These are phyloP conservation scores for Cantharis rustica DNA, from an alignment of 2,888 invertebrate genomes.

Conservation along the genomic window DNA sequence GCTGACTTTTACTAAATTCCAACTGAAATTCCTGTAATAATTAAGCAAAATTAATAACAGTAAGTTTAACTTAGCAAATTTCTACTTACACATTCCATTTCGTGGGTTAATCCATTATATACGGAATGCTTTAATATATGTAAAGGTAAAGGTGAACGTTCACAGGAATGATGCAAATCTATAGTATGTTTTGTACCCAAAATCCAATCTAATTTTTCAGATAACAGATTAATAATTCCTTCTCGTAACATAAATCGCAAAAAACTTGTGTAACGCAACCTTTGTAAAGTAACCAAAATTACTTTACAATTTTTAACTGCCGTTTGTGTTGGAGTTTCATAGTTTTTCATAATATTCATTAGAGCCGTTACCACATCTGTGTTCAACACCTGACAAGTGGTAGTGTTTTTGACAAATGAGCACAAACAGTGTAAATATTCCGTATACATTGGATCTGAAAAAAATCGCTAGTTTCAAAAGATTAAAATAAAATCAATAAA, in stretches of 20 bases:
- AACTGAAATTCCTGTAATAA: neutral
- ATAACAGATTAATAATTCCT: conserved; percentile 43
- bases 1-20: neutral
- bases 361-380: conserved; percentile 42
- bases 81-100: neutral
- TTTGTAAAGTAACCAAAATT: conserved; percentile 46
- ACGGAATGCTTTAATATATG: neutral
- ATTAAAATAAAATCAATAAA: neutral
- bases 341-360: conserved; percentile 42
- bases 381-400: conserved; percentile 40
- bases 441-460: conserved; percentile 12
- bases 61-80: neutral
- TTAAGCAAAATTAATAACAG: neutral
- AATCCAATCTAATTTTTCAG: conserved; percentile 46
- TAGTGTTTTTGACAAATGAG: conserved; percentile 45
- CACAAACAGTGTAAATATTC: conserved; percentile 50
- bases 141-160: neutral
- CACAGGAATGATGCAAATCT: conserved; percentile 20
- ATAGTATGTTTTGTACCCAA: conserved; percentile 36
- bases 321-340: conserved; percentile 36
- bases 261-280: conserved; percentile 44
- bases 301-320: conserved; percentile 47
- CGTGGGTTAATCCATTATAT: neutral
- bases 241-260: conserved; percentile 20
- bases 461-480: neutral